Evolutionary conservation across 1,140 invertebrate species (phyloP), one percentile per base, ranked within the genome.

Genomic region (Pseudomyrmex pallidus): DNA sequence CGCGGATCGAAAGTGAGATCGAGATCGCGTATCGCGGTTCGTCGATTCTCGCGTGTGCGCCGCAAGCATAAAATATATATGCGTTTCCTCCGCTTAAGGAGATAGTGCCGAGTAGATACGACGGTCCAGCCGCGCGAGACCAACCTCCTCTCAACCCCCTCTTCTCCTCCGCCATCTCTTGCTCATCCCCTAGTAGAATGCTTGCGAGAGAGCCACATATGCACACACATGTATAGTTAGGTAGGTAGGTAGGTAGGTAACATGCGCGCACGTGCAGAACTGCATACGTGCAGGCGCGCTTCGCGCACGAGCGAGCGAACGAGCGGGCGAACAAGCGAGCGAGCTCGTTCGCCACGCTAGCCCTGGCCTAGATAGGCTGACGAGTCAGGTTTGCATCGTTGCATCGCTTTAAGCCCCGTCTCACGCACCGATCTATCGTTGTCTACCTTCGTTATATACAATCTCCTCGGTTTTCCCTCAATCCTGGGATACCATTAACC

Each of bases 301-400:
- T 64, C 59, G 67, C 86, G 57, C 46, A 52, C 63, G 35, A 44
- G 57, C 54, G 80, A 78, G 46, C 67, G 66, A 54, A 10, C 66
- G 63, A 72, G 54, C 73, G 70, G 52, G 63, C 82, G 78, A 35
- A 35, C 35, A 35, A 68, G 22, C 76, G 66, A 54, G 82, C 80
- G 82, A 82, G 86, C 74, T 89, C 87, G 82, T 84, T 86, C 86
- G 86, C 85, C 86, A 89, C 77, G 86, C 90, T 92, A 92, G 92
- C 92, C 92, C 91, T 93, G 92, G 92, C 92, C 92, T 92, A 93
- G 91, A 92, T 92, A 91, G 88, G 68, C 87, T 67, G 73, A 48
- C 83, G 76, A 85, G 77, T 83, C 86, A 83, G 72, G 86, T 85
- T 87, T 85, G 83, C 87, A 88, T 88, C 83, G 86, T 89, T 89